Evolutionary conservation across 2,888 invertebrate species (phyloP).

Genomic region (Boloria selene): DNA sequence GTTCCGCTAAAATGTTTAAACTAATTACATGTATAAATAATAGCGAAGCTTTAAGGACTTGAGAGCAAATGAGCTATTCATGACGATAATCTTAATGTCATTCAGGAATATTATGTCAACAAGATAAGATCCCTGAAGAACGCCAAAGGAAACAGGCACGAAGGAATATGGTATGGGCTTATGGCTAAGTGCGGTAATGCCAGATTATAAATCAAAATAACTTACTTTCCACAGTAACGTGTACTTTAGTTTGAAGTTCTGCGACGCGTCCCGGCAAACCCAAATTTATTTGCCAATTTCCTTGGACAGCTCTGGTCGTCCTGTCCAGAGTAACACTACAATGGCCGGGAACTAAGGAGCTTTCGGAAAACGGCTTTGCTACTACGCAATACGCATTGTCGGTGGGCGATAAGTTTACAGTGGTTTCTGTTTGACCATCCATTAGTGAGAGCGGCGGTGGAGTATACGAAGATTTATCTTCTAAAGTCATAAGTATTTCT

Average conservation of each 20-base stretch:
- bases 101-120: too few species aligned
- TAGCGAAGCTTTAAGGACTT: too few species aligned
- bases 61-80: too few species aligned
- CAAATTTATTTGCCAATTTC: slow-evolving; percentile 69
- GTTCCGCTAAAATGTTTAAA: slow-evolving; percentile 62
- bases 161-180: too few species aligned
- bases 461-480: slow-evolving; percentile 41
- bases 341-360: slow-evolving; percentile 65
- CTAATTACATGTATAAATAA: too few species aligned
- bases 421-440: slow-evolving; percentile 55
- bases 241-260: slow-evolving; percentile 62
- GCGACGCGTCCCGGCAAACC: slow-evolving; percentile 70
- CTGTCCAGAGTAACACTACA: slow-evolving; percentile 66
- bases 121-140: too few species aligned
- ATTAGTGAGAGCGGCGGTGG: slow-evolving; percentile 55
- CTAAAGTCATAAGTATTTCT: slow-evolving; percentile 14
- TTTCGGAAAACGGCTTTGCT: slow-evolving; percentile 68
- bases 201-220: background rate
- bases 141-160: too few species aligned
- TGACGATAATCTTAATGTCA: too few species aligned
- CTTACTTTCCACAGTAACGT: slow-evolving; percentile 64
- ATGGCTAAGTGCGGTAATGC: too few species aligned
- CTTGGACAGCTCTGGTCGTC: slow-evolving; percentile 69
- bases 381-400: slow-evolving; percentile 67
- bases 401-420: slow-evolving; percentile 56